Conservation (phyloP, 2,888 invertebrate genomes). For the Myathropa florea region DNA sequence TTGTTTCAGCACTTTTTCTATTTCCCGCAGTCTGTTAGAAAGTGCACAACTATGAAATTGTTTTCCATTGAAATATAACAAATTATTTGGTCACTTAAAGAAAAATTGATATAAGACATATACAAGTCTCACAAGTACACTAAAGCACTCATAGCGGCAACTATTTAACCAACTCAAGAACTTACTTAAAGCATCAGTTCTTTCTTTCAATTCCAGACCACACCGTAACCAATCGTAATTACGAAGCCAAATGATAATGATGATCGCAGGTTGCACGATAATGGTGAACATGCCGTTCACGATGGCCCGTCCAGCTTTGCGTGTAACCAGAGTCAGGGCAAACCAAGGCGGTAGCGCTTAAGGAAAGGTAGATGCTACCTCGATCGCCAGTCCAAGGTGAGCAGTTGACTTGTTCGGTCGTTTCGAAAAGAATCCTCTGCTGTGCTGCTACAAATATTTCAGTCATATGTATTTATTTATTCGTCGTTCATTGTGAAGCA, state of each 20-base stretch:
- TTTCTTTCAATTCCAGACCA: constrained; percentile 56
- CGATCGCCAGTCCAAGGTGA: constrained; percentile 79
- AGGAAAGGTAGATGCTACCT: constrained; percentile 79
- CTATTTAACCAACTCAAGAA: constrained; percentile 41
- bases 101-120: constrained; percentile 25
- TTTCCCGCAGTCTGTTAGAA: constrained; percentile 37
- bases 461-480: constrained; percentile 21
- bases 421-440: constrained; percentile 58
- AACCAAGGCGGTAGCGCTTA: constrained; percentile 74
- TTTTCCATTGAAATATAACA: constrained; percentile 23
- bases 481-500: constrained; percentile 49
- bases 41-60: constrained; percentile 22
- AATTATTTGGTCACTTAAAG: constrained; percentile 25
- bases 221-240: constrained; percentile 52
- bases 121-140: not conserved
- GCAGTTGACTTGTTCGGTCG: constrained; percentile 79
- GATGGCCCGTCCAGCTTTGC: constrained; percentile 58
- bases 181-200: constrained; percentile 45
- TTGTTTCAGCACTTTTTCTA: constrained; percentile 27
- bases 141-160: constrained; percentile 14
- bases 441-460: constrained; percentile 53
- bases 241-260: constrained; percentile 45
- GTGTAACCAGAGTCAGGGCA: constrained; percentile 28
- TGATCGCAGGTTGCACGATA: constrained; percentile 48
- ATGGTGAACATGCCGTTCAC: constrained; percentile 44